Evolutionary conservation across 2,888 invertebrate species (phyloP), one percentile per base, ranked within the genome.

Genomic region (Alitta virens): DNA sequence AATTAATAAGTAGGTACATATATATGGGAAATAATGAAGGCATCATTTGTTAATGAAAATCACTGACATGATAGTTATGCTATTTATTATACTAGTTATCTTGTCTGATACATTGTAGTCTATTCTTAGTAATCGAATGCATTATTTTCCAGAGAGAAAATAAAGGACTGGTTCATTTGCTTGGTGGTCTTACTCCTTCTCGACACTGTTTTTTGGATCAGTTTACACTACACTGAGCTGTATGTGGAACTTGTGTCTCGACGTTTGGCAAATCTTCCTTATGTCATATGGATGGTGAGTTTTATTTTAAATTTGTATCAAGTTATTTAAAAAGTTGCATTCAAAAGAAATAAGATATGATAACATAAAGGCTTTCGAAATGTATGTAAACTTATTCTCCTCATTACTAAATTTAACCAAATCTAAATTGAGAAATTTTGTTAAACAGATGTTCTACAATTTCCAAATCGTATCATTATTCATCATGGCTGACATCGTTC

Each of bases 191-290:
- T 78, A 12, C 26, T 64, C 3, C 18, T 68, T 9, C 42, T 72
- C 1, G 69, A 69, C 33, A 43, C 33, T 1, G 43, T 61, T 0
- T 62, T 66, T 38, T 73, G 72, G 71, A 18, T 71, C 14, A 50
- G 67, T 23, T 56, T 72, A 61, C 27, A 59, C 2, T 43, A 60
- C 18, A 56, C 58, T 52, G 62, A 63, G 46, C 27, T 40, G 16
- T 66, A 68, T 56, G 71, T 83, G 16, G 82, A 81, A 58, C 75
- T 74, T 49, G 77, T 83, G 2, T 94, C 94, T 0, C 86, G 97
- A 73, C 86, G 92, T 57, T 84, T 94, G 68, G 91, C 91, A 1
- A 97, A 96, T 82, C 81, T 89, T 14, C 87, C 91, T 0, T 97
- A 93, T 77, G 87, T 90, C 61, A 76, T 88, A 21, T 94, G 91